Base-by-base conservation (phyloP, 2,888 invertebrate species). In the Boloria selene region DNA sequence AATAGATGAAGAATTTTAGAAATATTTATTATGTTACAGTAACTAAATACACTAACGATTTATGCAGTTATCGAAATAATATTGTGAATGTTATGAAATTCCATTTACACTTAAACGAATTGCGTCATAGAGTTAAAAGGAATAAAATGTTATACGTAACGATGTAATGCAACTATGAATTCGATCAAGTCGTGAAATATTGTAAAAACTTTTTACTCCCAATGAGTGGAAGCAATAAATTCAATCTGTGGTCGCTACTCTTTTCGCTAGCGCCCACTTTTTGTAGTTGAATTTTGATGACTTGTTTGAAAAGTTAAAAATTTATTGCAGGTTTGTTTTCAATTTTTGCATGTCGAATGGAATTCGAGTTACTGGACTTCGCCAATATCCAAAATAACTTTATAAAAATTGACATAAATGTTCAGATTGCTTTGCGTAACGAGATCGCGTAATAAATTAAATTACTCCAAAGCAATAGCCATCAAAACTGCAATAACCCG, bases 241-340 rank as follows among this genome's bases (percentile, higher is more conserved):
- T 86, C 79, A 83, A 84, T 87, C 84, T 82, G 88, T 74, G 90
- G 90, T 86, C 78, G 77, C 73, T 75, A 78, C 85, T 85, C 82
- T 87, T 86, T 84, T 84, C 83, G 76, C 74, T 77, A 72, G 73
- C 77, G 81, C 74, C 79, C 80, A 84, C 79, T 88, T 90, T 89
- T 88, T 86, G 81, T 86, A 88, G 86, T 87, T 85, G 82, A 79
- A 85, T 86, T 86, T 85, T 85, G 88, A 90, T 90, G 86, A 87
- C 87, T 87, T 84, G 86, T 85, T 87, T 79, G 80, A 80, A 87
- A 88, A 88, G 88, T 90, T 86, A 78, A 86, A 84, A 89, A 90
- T 88, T 88, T 88, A 90, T 87, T 79, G 83, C 79, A 79, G 71
- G 79, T 79, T 78, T 79, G 79, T 83, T 87, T 90, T 83, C 86